Evolutionary conservation across 2,797 vertebrate species (phyloP), one percentile per base, ranked within the genome.

Genomic region (Pogoniulus pusillus): DNA sequence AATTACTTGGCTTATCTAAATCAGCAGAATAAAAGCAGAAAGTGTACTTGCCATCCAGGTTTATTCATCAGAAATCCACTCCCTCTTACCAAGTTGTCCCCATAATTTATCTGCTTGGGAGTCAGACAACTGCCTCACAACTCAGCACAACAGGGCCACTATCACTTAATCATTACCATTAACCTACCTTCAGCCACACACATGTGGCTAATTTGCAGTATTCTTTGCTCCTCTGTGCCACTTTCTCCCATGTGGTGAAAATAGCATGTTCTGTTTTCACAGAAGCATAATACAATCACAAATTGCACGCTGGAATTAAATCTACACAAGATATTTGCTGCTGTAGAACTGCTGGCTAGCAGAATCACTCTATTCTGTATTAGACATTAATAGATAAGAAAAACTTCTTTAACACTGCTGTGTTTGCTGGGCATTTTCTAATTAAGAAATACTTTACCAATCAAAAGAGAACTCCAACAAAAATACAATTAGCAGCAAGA

Each of bases 41-140:
- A 34, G 39, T 26, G 43, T 86, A 81, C 79, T 57, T 54, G 87
- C 35, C 87, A 78, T 37, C 57, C 81, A 94, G 93, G 49, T 93
- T 91, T 92, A 94, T 90, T 87, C 92, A 92, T 80, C 86, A 96
- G 85, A 93, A 96, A 95, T 76, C 73, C 87, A 90, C 85, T 23
- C 82, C 59, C 82, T 86, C 80, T 95, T 90, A 72, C 12, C 32
- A 87, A 90, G 51, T 71, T 66, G 57, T 32, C 49, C 20, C 19
- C 20, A 10, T 7, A 80, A 39, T 79, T 86, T 45, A 73, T 91
- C 90, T 92, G 73, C 91, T 94, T 55, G 75, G 89, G 76, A 87
- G 59, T 89, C 89, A 87, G 85, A 43, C 80, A 95, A 91, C 85
- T 94, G 87, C 84, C 68, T 93, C 94, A 64, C 93, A 94, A 78